Evolutionary conservation across 1,140 invertebrate genomes (phyloP).

Genomic region (Anadara kagoshimensis): DNA sequence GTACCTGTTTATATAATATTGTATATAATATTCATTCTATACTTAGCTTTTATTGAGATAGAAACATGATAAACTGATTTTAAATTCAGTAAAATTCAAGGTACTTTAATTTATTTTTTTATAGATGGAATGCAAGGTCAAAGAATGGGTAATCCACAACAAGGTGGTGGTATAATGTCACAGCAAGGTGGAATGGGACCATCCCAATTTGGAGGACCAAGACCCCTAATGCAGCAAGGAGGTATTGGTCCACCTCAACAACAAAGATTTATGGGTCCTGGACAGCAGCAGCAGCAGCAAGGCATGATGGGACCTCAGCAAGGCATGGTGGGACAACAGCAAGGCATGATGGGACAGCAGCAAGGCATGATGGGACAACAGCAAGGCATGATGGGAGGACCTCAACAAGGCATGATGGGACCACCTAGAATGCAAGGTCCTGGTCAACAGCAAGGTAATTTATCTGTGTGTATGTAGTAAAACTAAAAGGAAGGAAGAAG

Average conservation of each 20-base stretch:
- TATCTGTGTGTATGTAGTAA: conserved; percentile 6
- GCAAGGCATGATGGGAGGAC: conserved; percentile 23
- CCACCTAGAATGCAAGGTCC: conserved; percentile 2
- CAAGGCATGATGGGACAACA: conserved; percentile 1
- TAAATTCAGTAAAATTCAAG: too few species aligned
- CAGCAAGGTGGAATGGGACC: neutral
- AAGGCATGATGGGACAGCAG: conserved; percentile 7
- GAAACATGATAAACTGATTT: too few species aligned
- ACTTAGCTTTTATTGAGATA: too few species aligned
- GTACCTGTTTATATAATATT: too few species aligned
- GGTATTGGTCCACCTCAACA: neutral
- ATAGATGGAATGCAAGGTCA: conserved; percentile 6
- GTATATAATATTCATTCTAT: too few species aligned
- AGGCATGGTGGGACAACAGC: neutral
- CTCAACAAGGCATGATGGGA: conserved; percentile 13
- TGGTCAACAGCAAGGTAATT: conserved; percentile 6
- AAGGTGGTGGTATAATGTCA: neutral
- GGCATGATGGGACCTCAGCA: conserved; percentile 3
- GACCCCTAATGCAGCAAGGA: neutral
- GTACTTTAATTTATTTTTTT: too few species aligned
- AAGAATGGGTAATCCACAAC: conserved; percentile 1
- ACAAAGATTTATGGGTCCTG: neutral
- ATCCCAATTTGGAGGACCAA: neutral
- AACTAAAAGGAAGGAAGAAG: conserved; percentile 1
- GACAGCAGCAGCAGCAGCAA: neutral